Conservation (phyloP, 2,797 vertebrate genomes). For the Otolemur crassicaudatus region DNA sequence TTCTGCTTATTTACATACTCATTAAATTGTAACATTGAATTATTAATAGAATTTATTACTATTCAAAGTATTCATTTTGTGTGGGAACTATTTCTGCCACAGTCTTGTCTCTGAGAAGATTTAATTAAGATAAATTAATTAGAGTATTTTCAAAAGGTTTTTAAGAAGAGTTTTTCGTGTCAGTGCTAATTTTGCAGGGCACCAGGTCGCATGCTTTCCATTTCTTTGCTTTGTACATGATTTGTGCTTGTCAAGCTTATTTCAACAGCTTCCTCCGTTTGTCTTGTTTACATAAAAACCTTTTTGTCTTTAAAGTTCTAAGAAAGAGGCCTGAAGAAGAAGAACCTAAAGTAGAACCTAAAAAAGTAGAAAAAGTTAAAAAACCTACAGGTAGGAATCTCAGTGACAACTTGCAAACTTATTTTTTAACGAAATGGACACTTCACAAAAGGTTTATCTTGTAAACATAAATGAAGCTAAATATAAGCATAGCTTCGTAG, state of each 20-base stretch:
- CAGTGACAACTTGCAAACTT: slow-evolving; percentile 55
- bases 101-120: slow-evolving; percentile 10
- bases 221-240: slow-evolving; percentile 43
- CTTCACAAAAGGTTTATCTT: slow-evolving; percentile 78
- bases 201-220: slow-evolving; percentile 42
- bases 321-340: slow-evolving; percentile 88
- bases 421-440: slow-evolving; percentile 48
- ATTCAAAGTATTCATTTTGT: slow-evolving; percentile 62
- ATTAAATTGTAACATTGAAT: slow-evolving; percentile 39
- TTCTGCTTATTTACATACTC: slow-evolving; percentile 58
- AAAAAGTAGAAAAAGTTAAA: slow-evolving; percentile 89
- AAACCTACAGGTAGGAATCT: slow-evolving; percentile 89
- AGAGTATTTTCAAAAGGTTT: neutral
- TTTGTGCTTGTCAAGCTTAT: slow-evolving; percentile 66
- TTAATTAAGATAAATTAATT: neutral
- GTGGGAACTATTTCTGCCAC: slow-evolving; percentile 36
- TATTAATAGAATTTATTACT: slow-evolving; percentile 33
- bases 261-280: slow-evolving; percentile 71
- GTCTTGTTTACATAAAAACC: slow-evolving; percentile 83
- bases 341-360: slow-evolving; percentile 88
- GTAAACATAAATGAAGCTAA: slow-evolving; percentile 66
- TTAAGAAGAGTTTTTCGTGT: neutral
- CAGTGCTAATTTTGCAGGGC: neutral
- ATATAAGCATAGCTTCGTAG: slow-evolving; percentile 47
- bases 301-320: slow-evolving; percentile 89